These are phyloP conservation scores for Platysteira castanea DNA, from an alignment of 2,113 vertebrate species.

Conservation along the genomic window DNA sequence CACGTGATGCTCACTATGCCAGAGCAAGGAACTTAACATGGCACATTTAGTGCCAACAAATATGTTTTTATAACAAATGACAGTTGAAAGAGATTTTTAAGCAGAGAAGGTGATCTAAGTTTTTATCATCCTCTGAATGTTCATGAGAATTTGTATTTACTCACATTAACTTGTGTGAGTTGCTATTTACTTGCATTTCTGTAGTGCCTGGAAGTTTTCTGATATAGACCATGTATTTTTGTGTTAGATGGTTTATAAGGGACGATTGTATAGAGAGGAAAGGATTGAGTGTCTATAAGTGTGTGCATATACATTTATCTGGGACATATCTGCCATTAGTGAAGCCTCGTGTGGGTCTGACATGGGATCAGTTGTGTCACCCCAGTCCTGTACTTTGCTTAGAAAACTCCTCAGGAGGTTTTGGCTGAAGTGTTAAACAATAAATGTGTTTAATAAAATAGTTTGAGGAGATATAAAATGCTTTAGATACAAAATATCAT, in stretches of 20 bases:
- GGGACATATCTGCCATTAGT: not conserved
- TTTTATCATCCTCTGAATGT: not conserved
- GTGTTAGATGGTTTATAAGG: not conserved
- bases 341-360: not conserved
- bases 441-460: not conserved
- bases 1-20: not conserved
- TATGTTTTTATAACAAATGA: not conserved
- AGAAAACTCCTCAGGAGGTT: not conserved
- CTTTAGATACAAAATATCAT: not conserved
- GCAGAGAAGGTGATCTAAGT: not conserved
- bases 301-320: not conserved
- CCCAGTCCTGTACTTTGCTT: not conserved
- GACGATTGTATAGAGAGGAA: not conserved
- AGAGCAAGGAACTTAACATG: not conserved
- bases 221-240: not conserved
- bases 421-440: not conserved
- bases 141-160: not conserved
- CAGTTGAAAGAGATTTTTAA: not conserved
- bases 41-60: not conserved
- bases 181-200: not conserved
- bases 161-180: not conserved
- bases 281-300: accelerated
- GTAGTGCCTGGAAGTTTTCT: not conserved
- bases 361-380: not conserved
- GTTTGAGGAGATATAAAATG: not conserved